Percentiles rank a stretch among this genome's conserved stretches.
These are phyloP conservation scores for Philypnodon macrostomus DNA, from an alignment of 2,797 vertebrate genomes.

Conservation along the genomic window DNA sequence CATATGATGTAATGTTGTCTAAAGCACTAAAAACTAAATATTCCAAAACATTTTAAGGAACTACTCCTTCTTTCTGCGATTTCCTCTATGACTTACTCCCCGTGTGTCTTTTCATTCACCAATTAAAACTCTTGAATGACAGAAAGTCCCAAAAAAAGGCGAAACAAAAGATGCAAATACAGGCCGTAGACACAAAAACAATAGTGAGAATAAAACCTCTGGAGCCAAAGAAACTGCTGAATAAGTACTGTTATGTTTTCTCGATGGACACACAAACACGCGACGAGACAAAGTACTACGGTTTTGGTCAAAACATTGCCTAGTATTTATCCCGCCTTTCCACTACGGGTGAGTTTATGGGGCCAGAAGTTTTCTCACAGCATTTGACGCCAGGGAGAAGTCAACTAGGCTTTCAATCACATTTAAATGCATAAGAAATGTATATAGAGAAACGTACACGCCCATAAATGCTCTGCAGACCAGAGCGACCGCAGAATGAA, in stretches of 20 bases:
- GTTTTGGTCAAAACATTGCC: conserved; percentile 25
- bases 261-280: conserved; percentile 14
- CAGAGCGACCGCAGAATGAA: conserved; percentile 27
- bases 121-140: not conserved
- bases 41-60: no score
- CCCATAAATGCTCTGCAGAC: conserved; percentile 10
- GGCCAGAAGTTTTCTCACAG: conserved; percentile 40
- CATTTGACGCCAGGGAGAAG: conserved; percentile 44
- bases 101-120: conserved; percentile 5
- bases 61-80: conserved; percentile 10
- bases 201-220: conserved; percentile 17
- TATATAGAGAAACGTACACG: not conserved
- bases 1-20: no score
- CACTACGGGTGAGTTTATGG: conserved; percentile 5
- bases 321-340: conserved; percentile 25
- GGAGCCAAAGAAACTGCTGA: conserved; percentile 19
- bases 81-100: conserved; percentile 24
- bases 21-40: no score
- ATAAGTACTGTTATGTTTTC: conserved; percentile 15
- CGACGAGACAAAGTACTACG: conserved; percentile 12
- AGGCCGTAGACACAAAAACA: not conserved
- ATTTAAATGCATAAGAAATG: not conserved
- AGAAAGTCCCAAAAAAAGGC: conserved; percentile 6
- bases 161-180: not conserved
- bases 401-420: conserved; percentile 23